Conservation (phyloP, 30 jellyfish, hydroid and myxozoan species). For the Rhopilema esculentum region DNA sequence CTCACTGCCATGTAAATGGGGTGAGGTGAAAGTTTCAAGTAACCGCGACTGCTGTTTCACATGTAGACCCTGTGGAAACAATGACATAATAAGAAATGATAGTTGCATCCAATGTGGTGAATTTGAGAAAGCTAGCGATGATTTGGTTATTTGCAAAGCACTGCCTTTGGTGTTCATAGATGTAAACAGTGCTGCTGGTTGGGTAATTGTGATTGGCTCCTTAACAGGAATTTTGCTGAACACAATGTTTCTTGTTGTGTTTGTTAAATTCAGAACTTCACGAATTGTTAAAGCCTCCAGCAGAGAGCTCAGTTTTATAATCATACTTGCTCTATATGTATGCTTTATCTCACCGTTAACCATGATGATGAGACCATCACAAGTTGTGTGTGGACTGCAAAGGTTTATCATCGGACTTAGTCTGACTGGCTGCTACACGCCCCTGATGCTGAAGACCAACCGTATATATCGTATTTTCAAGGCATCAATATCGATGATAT, state of each 20-base stretch:
- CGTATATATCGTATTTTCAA: conserved; percentile 89
- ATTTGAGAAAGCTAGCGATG: conserved; percentile 38
- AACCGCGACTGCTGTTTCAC: conserved; percentile 74
- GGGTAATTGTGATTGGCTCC: conserved; percentile 34
- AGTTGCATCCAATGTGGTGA: conserved; percentile 64
- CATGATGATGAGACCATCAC: conserved; percentile 57
- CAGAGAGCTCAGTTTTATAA: conserved; percentile 78
- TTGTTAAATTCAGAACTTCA: conserved; percentile 59
- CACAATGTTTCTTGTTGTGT: conserved; percentile 51
- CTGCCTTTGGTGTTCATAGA: conserved; percentile 54
- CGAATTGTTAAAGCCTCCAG: conserved; percentile 87
- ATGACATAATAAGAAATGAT: conserved; percentile 43
- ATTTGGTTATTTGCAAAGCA: conserved; percentile 19
- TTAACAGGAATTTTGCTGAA: conserved; percentile 58
- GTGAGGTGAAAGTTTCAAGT: conserved; percentile 17
- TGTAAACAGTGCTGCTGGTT: not conserved
- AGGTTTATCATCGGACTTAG: conserved; percentile 85
- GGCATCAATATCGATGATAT: conserved; percentile 58
- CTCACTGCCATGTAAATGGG: conserved; percentile 70
- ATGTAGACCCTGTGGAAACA: conserved; percentile 64
- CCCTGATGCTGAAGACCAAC: conserved; percentile 85
- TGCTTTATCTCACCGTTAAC: conserved; percentile 65
- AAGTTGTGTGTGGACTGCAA: conserved; percentile 68
- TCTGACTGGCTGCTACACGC: conserved; percentile 93
- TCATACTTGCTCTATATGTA: conserved; percentile 50